Evolutionary conservation across 2,888 invertebrate species (phyloP).

Genomic region (Agrilus cyanescens): DNA sequence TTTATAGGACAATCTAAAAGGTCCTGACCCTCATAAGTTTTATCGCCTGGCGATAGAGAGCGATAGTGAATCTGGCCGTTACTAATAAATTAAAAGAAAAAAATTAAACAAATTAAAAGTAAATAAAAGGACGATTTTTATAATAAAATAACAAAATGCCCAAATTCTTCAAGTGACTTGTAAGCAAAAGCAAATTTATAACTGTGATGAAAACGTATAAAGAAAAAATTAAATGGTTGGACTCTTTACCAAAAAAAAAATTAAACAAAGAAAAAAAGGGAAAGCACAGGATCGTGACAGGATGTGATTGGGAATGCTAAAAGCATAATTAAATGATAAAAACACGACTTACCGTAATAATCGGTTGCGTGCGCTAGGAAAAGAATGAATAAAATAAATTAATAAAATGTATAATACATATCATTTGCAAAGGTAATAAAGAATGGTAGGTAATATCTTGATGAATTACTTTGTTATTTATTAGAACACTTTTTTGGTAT

Average conservation of each 20-base stretch:
- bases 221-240: background rate
- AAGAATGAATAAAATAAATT: conserved; percentile 23
- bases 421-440: too few species aligned
- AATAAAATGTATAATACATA: conserved; percentile 8
- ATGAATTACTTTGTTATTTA: too few species aligned
- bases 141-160: too few species aligned
- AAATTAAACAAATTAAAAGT: too few species aligned
- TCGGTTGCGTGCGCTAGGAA: conserved; percentile 87
- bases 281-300: conserved; percentile 4
- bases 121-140: too few species aligned
- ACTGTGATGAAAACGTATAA: background rate
- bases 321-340: conserved; percentile 38
- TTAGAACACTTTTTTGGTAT: too few species aligned
- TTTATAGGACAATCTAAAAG: too few species aligned
- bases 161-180: background rate
- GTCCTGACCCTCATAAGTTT: too few species aligned
- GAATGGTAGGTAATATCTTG: too few species aligned
- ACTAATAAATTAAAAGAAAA: too few species aligned
- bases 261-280: conserved; percentile 9
- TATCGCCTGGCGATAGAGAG: too few species aligned
- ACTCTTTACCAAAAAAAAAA: conserved; percentile 5
- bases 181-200: conserved; percentile 3
- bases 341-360: conserved; percentile 96
- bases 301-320: conserved; percentile 15
- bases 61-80: too few species aligned